Percentiles rank a stretch among this genome's conserved stretches.
phyloP scores from a whole-genome alignment of 2,797 vertebrate species.

The Pipistrellus kuhlii region DNA sequence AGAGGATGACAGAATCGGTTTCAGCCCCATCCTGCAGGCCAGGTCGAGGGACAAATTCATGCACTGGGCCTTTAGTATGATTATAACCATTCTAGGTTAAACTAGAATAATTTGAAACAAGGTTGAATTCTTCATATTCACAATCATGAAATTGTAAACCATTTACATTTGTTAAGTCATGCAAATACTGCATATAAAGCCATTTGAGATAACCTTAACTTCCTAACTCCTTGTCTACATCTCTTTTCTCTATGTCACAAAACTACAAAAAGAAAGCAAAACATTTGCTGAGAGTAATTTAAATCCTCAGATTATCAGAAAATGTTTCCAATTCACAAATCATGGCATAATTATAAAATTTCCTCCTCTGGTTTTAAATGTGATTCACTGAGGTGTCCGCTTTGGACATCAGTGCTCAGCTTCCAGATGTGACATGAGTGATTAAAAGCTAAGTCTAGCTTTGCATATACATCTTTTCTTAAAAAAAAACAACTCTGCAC shows the following conservation, averaged over 20 bases:
- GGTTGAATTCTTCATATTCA: constrained; percentile 65
- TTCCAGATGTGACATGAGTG: neutral
- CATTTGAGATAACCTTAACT: neutral
- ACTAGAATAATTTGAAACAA: constrained; percentile 79
- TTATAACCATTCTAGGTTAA: constrained; percentile 77
- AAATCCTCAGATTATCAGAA: constrained; percentile 50
- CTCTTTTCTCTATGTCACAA: constrained; percentile 16
- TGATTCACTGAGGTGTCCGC: neutral
- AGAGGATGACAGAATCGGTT: no score
- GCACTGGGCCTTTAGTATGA: neutral
- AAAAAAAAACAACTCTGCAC: neutral
- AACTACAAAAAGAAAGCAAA: constrained; percentile 70
- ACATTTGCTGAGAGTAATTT: constrained; percentile 14
- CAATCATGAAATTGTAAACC: constrained; percentile 20
- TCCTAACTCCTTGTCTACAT: neutral
- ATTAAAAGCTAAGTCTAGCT: neutral
- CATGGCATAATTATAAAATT: neutral
- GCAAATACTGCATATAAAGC: constrained; percentile 21
- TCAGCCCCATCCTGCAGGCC: no score
- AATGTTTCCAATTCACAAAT: neutral
- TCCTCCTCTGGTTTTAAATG: neutral
- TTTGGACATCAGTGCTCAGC: neutral
- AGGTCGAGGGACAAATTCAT: no score
- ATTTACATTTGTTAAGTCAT: constrained; percentile 41
- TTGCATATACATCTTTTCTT: neutral